A percentile compares a stretch with the other conserved stretches of the same genome.
phyloP scores from a whole-genome alignment of 2,113 vertebrate genomes.

The Indri indri region DNA sequence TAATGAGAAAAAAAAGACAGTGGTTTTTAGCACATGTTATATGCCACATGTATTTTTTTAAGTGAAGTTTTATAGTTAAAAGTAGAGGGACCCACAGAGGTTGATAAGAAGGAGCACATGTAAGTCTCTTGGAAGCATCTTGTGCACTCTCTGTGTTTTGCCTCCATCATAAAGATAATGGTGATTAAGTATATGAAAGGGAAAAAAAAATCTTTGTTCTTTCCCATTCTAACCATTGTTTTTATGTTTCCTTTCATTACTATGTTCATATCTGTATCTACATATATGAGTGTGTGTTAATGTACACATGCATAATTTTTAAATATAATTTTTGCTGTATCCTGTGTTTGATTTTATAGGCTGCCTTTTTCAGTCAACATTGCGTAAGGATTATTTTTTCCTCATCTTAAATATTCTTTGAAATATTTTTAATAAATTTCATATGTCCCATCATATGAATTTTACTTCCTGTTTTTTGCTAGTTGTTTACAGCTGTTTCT shows the following conservation, averaged over 20 bases:
- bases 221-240: not conserved
- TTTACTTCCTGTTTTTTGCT: not conserved
- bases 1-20: not conserved
- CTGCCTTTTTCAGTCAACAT: not conserved
- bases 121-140: accelerated
- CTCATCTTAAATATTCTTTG: not conserved
- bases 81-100: too few relatives aligned
- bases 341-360: not conserved
- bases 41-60: accelerated
- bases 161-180: accelerated
- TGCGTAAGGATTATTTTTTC: not conserved
- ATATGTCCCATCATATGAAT: not conserved
- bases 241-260: not conserved
- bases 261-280: not conserved
- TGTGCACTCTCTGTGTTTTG: not conserved
- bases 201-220: too few relatives aligned
- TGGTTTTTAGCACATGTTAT: not conserved
- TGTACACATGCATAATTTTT: not conserved
- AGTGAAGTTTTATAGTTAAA: too few relatives aligned
- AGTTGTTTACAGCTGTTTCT: not conserved
- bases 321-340: not conserved
- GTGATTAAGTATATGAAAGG: not conserved
- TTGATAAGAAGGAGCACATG: accelerated
- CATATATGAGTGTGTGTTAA: too few relatives aligned
- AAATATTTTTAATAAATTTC: not conserved